Evolutionary conservation across 1,140 invertebrate species (phyloP), one percentile per base, ranked within the genome.

Genomic region (Saxidomus purpurata): DNA sequence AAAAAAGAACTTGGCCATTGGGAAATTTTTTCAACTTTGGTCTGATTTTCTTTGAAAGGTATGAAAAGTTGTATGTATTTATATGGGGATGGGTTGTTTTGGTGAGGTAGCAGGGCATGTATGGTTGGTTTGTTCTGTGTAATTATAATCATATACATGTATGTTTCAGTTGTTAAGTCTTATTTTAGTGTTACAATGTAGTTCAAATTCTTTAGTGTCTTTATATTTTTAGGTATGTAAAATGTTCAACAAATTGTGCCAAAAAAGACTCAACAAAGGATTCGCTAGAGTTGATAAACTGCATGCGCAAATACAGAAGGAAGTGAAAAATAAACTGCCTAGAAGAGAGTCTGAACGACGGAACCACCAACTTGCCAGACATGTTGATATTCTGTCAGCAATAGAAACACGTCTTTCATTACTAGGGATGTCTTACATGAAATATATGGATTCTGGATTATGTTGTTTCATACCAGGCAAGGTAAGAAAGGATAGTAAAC

Each of bases 401-500:
- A 97, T 99, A 69, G 98, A 99, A 96, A 99, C 98, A 0, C 96
- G 98, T 34, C 97, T 99, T 34, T 98, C 98, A 0, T 98, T 99
- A 97, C 96, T 99, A 6, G 97, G 97, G 11, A 99, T 99, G 98
- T 99, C 98, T 0, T 99, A 98, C 94, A 97, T 97, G 49, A 98
- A 98, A 96, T 98, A 98, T 92, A 97, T 98, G 22, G 98, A 98
- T 88, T 96, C 97, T 80, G 97, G 97, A 84, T 94, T 98, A 8
- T 98, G 98, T 93, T 99, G 98, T 94, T 99, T 99, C 93, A 98
- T 99, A 93, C 98, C 98, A 22, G 98, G 98, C 87, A 98, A 98
- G 96, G 98, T 96, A 71, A 63, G 36, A 9, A 61, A 6, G 19
- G 4, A 4, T 22, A 61, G 19, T 61, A 9, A n/a, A 6, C 9